A percentile compares a stretch with the other conserved stretches of the same genome.
These are phyloP conservation scores for Antitype chi DNA, from an alignment of 2,888 invertebrate genomes.

Conservation along the genomic window DNA sequence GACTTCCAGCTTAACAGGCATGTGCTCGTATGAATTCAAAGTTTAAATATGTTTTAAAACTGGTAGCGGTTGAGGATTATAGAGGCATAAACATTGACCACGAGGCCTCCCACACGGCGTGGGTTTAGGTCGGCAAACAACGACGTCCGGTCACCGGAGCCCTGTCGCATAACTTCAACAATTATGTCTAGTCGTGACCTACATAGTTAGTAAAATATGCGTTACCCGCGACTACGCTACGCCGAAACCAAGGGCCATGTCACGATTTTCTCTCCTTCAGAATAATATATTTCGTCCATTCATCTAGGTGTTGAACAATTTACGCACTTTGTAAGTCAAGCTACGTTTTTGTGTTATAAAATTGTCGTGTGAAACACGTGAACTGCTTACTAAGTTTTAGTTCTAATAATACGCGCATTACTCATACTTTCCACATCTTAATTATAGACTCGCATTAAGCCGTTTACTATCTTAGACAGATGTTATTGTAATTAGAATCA, in stretches of 20 bases:
- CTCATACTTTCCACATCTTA: constrained; percentile 32
- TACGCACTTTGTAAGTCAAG: neutral
- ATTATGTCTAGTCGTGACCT: constrained; percentile 74
- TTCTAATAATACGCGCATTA: constrained; percentile 33
- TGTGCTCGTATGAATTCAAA: constrained; percentile 41
- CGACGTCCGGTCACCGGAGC: constrained; percentile 85
- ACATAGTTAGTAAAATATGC: constrained; percentile 65
- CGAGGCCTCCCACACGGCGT: constrained; percentile 80
- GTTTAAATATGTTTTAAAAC: constrained; percentile 55
- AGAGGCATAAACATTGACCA: constrained; percentile 65
- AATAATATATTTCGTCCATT: constrained; percentile 23
- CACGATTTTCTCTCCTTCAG: constrained; percentile 45
- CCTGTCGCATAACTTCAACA: constrained; percentile 74
- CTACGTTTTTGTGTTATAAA: neutral
- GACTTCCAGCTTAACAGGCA: constrained; percentile 26
- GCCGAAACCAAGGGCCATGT: constrained; percentile 59
- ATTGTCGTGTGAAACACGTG: constrained; percentile 5
- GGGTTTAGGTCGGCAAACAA: constrained; percentile 85
- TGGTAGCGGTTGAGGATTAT: constrained; percentile 55
- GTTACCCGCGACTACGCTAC: constrained; percentile 57
- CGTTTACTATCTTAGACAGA: constrained; percentile 38
- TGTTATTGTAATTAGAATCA: constrained; percentile 58
- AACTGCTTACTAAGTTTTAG: neutral
- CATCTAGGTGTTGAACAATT: constrained; percentile 19
- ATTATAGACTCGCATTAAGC: constrained; percentile 48